A percentile compares a stretch with the other conserved stretches of the same genome.
phyloP scores from a whole-genome alignment of 2,113 vertebrate species.

The Vicugna pacos region DNA sequence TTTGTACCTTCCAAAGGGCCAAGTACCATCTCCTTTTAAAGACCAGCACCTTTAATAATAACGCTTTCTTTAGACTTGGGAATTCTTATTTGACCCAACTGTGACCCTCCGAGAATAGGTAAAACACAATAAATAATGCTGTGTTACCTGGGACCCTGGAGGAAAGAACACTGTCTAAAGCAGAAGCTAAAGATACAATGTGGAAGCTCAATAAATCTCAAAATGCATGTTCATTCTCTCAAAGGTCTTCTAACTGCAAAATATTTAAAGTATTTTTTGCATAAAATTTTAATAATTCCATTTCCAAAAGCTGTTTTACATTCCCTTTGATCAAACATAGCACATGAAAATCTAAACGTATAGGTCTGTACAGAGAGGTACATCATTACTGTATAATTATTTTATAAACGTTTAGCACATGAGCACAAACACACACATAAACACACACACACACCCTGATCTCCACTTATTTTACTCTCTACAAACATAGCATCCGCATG shows the following conservation, averaged over 20 bases:
- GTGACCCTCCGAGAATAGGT: neutral
- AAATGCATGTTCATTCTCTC: neutral
- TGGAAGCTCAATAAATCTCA: neutral
- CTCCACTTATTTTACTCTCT: neutral
- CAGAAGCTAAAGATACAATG: neutral
- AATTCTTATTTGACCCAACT: neutral
- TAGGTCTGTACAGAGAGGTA: neutral
- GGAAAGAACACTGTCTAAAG: neutral
- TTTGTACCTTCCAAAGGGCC: neutral
- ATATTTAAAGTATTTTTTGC: neutral
- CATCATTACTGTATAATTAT: neutral
- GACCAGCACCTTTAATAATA: neutral
- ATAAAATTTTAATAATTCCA: constrained; percentile 18
- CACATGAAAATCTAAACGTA: constrained; percentile 36
- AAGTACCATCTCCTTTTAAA: neutral
- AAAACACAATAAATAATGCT: neutral
- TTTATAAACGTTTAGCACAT: neutral
- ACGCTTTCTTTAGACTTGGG: neutral
- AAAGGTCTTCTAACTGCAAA: neutral
- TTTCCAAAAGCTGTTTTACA: neutral
- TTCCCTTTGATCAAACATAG: neutral
- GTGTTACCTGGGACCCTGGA: neutral
- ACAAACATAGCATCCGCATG: neutral
- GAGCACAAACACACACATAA: neutral
- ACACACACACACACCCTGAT: neutral